phyloP scores from a whole-genome alignment of 1,140 invertebrate species.

The Telenomus remus region DNA sequence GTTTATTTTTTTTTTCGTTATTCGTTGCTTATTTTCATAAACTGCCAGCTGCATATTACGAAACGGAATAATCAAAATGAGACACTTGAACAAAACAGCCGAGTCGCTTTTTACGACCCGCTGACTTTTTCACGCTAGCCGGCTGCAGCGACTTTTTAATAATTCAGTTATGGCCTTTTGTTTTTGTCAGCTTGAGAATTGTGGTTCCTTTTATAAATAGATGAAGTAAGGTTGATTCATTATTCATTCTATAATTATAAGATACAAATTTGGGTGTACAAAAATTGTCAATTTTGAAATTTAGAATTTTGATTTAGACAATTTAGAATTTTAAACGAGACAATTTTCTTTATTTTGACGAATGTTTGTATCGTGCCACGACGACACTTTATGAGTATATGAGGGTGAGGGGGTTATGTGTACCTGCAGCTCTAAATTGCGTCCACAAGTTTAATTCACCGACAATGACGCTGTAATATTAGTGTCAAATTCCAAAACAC shows the following conservation, averaged over 20 bases:
- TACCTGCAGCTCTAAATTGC: constrained; percentile 18
- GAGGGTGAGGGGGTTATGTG: too few relatives aligned
- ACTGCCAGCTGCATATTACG: constrained; percentile 7
- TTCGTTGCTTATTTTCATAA: constrained; percentile 27
- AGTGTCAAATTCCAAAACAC: constrained; percentile 54
- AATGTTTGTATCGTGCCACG: neutral
- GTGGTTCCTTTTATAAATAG: too few relatives aligned
- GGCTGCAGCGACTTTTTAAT: neutral
- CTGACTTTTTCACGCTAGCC: neutral
- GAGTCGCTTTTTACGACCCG: constrained; percentile 12
- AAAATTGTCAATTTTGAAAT: too few relatives aligned
- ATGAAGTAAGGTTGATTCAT: too few relatives aligned
- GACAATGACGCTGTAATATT: constrained; percentile 38
- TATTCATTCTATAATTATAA: too few relatives aligned
- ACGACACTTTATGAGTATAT: too few relatives aligned
- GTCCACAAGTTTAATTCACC: constrained; percentile 21
- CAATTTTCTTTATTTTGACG: too few relatives aligned
- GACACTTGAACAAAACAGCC: constrained; percentile 19
- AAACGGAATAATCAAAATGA: constrained; percentile 21
- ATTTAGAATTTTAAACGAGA: too few relatives aligned
- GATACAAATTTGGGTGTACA: too few relatives aligned
- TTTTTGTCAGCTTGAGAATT: too few relatives aligned
- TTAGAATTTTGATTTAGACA: too few relatives aligned
- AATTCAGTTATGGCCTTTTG: neutral
- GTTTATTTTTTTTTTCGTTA: constrained; percentile 12